Evolutionary conservation across 2,113 vertebrate genomes (phyloP), one percentile per base, ranked within the genome.

Genomic region (Regulus satrapa): DNA sequence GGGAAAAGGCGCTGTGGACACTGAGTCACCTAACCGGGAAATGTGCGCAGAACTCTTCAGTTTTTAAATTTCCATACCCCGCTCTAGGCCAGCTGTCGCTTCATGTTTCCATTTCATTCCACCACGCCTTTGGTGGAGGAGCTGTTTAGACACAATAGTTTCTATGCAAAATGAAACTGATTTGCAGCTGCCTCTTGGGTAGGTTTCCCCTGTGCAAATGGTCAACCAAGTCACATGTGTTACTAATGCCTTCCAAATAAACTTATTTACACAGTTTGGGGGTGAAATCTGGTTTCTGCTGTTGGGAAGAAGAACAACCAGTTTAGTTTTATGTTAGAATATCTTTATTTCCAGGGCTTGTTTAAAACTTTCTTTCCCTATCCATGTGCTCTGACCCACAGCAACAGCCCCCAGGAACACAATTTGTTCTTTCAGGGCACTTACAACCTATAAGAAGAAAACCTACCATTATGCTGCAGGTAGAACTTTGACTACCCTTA

Each of bases 11-110:
- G 0, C 28, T 63, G 40, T 38, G 73, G 43, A 72, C 55, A 79
- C 76, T 97, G 93, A 96, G 86, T 95, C 92, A 96, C 74, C 86
- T 93, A 61, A 66, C 64, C 25, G 28, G 38, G 36, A 90, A 93
- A 77, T 71, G 18, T 56, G 34, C 31, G 49, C 34, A 88, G 69
- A 91, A 79, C 36, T 52, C 58, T 29, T 59, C 36, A 38, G 28
- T 79, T 73, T 81, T 88, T 78, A 19, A 24, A 81, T 84, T 88
- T 63, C 61, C 58, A 66, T 20, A 52, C 32, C 18, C 46, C 24
- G 36, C 29, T 72, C 40, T 64, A 71, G 34, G 29, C 28, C 87
- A 84, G 80, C 63, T 80, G 58, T 61, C 61, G 26, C 41, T 86
- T 85, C 31, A 36, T 14, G 21, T 63, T 72, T 85, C 31, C 31